Base-by-base conservation (phyloP, 1,140 invertebrate genomes). In the Tetramorium alpestre region DNA sequence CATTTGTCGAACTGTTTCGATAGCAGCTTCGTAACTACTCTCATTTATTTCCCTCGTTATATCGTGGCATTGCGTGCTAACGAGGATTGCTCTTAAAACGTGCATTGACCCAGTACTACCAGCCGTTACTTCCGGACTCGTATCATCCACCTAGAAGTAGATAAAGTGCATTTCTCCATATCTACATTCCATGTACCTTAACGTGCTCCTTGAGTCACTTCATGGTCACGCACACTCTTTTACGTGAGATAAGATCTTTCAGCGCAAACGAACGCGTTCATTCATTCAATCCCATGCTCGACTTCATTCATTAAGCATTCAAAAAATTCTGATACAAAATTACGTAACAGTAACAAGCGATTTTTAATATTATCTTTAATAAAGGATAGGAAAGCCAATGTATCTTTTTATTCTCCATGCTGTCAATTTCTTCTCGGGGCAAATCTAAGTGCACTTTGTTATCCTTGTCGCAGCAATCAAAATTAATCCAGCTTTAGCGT, bases 191-290 rank as follows among this genome's bases (percentile, higher is more conserved):
- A 51, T 28, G 28, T 62, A n/a, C 13, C 38, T 85, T 65, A 72
- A 73, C 62, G 22, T 67, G 64, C n/a, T 62, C 54, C 58, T 88
- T 44, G 69, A 84, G 16, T 64, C 22, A 28, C 49, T 76, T 89
- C 76, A 81, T 58, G 87, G 76, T 89, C 88, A 89, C 76, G 87
- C 76, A 89, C 76, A 51, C 47, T 67, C 70, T 70, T 75, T 75
- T 22, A 47, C 22, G 47, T 22, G 62, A 89, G 87, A 89, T 89
- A 86, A 75, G 65, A 89, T 89, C 87, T 89, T 38, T 44, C 0
- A 28, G 25, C 47, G 25, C 13, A 49, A 54, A 73, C 22, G 2
- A 76, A 81, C 82, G 54, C 82, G 69, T 86, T 88, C 87, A 81
- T 89, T 86, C 87, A 82, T 77, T 70, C 54, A 38, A n/a, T 33